Conservation (phyloP, 2,888 invertebrate species). For the Temnothorax rugatulus region DNA sequence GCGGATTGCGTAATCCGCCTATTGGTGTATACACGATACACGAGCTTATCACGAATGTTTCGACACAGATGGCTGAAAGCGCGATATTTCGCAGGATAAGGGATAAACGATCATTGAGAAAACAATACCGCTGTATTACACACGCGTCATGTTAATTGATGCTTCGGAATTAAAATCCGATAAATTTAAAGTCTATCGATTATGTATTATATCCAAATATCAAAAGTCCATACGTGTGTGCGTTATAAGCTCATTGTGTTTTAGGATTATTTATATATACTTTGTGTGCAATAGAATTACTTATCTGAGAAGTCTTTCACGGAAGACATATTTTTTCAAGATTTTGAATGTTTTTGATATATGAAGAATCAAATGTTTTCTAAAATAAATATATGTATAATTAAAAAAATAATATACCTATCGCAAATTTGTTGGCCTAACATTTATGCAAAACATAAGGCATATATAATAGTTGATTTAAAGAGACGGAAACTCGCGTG, state of each 20-base stretch:
- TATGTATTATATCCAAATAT: not conserved
- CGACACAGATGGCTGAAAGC: constrained; percentile 47
- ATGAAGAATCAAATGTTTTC: not conserved
- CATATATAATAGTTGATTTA: not conserved
- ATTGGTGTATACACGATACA: constrained; percentile 53
- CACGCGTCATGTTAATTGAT: not conserved
- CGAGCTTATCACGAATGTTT: constrained; percentile 44
- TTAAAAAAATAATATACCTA: not conserved
- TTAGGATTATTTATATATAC: not conserved
- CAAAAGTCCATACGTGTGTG: not conserved
- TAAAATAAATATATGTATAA: not conserved
- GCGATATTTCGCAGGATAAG: constrained; percentile 43
- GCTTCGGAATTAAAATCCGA: not conserved
- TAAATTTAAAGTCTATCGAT: not conserved
- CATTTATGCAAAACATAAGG: not conserved
- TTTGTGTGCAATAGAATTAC: not conserved
- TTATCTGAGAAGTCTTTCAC: not conserved
- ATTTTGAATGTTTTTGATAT: not conserved
- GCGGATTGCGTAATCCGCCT: constrained; percentile 68
- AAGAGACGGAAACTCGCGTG: not conserved
- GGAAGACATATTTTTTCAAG: not conserved
- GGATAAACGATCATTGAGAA: constrained; percentile 26
- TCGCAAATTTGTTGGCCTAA: not conserved
- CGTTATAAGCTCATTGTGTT: not conserved
- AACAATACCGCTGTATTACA: constrained; percentile 1